Evolutionary conservation across 2,113 vertebrate species (phyloP).

Genomic region (Limanda limanda): DNA sequence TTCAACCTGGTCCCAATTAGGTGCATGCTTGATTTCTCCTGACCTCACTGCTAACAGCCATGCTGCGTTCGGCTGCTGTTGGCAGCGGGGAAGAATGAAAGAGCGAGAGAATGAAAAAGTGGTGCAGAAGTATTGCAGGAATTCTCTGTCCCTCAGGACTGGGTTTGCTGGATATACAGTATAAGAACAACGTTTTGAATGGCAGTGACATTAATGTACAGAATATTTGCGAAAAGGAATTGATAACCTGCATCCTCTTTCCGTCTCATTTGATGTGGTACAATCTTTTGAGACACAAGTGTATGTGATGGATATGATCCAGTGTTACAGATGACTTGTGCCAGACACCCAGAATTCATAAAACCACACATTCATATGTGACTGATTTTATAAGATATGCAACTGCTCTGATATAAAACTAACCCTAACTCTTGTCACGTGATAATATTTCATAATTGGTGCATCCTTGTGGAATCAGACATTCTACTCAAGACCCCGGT

Average conservation of each 20-base stretch:
- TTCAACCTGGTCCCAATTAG: slow-evolving; percentile 48
- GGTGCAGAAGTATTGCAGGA: slow-evolving; percentile 14
- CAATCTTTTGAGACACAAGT: background rate
- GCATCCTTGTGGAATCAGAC: slow-evolving; percentile 33
- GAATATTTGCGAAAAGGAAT: background rate
- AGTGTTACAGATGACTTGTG: slow-evolving; percentile 20
- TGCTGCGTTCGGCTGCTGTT: slow-evolving; percentile 31
- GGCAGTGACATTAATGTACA: background rate
- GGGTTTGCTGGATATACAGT: background rate
- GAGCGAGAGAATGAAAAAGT: background rate
- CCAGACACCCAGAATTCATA: slow-evolving; percentile 13
- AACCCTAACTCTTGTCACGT: slow-evolving; percentile 12
- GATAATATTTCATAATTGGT: slow-evolving; percentile 42
- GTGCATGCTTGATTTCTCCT: slow-evolving; percentile 33
- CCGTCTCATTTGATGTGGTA: background rate
- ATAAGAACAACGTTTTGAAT: slow-evolving; percentile 5
- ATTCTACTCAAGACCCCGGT: slow-evolving; percentile 29
- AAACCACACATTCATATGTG: slow-evolving; percentile 34
- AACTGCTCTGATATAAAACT: slow-evolving; percentile 42
- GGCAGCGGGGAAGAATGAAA: slow-evolving; percentile 18
- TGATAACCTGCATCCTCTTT: background rate
- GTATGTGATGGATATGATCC: slow-evolving; percentile 6
- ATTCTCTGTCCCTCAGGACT: background rate
- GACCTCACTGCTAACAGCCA: slow-evolving; percentile 36
- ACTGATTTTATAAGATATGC: slow-evolving; percentile 35